These are phyloP conservation scores for Berghia stephanieae DNA, from an alignment of 1,140 invertebrate genomes.

Conservation along the genomic window DNA sequence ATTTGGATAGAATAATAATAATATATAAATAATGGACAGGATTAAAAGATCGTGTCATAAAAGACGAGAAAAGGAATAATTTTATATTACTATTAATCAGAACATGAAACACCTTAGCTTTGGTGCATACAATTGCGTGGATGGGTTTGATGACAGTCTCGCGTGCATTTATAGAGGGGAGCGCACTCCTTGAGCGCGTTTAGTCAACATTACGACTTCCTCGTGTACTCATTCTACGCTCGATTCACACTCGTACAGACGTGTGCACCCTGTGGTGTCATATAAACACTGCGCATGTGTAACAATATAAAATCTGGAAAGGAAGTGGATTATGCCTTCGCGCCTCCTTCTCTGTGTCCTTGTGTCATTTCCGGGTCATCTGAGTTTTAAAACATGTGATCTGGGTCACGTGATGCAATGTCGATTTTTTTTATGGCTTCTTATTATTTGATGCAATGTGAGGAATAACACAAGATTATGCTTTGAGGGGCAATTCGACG, in stretches of 20 bases:
- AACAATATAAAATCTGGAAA: too few relatives aligned
- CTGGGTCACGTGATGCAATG: too few relatives aligned
- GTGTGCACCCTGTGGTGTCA: too few relatives aligned
- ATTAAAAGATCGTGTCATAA: constrained; percentile 13
- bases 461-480: too few relatives aligned
- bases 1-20: neutral
- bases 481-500: too few relatives aligned
- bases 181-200: constrained; percentile 19
- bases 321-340: neutral
- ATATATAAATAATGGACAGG: neutral
- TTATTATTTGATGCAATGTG: too few relatives aligned
- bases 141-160: constrained; percentile 18
- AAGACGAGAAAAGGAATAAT: too few relatives aligned
- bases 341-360: constrained; percentile 14
- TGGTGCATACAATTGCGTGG: constrained; percentile 27
- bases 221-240: constrained; percentile 3
- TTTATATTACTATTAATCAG: too few relatives aligned
- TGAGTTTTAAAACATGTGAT: constrained; percentile 22
- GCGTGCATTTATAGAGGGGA: constrained; percentile 21
- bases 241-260: too few relatives aligned
- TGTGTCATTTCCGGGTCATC: constrained; percentile 3
- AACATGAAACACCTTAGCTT: constrained; percentile 23
- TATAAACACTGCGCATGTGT: too few relatives aligned
- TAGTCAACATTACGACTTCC: constrained; percentile 30
- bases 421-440: too few relatives aligned